Conservation (phyloP, 2,888 invertebrate species). For the Drosophila siamana region DNA sequence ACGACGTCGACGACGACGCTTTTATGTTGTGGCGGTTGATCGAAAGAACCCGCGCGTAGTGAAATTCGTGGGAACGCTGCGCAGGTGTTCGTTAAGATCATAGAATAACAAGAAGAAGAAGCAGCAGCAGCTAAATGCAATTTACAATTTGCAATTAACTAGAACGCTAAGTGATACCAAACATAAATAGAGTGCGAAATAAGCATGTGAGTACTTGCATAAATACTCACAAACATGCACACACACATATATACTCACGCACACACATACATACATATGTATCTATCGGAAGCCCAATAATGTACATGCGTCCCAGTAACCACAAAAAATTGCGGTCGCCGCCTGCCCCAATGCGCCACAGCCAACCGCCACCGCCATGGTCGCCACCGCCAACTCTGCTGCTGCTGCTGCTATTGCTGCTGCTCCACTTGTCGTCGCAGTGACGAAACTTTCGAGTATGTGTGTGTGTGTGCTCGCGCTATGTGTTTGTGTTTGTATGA, state of each 20-base stretch:
- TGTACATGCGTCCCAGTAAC: constrained; percentile 73
- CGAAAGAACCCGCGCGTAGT: constrained; percentile 59
- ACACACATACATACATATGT: constrained; percentile 1
- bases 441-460: constrained; percentile 70
- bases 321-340: constrained; percentile 74
- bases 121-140: constrained; percentile 21
- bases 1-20: constrained; percentile 30
- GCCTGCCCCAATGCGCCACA: constrained; percentile 65
- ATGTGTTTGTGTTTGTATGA: constrained; percentile 55
- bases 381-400: constrained; percentile 52
- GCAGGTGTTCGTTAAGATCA: constrained; percentile 51
- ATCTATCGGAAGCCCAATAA: constrained; percentile 62
- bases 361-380: constrained; percentile 35
- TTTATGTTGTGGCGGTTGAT: constrained; percentile 39
- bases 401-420: constrained; percentile 60
- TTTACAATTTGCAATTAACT: constrained; percentile 50
- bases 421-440: constrained; percentile 81
- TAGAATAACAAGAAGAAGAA: constrained; percentile 1
- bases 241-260: not conserved
- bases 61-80: constrained; percentile 54
- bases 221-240: not conserved
- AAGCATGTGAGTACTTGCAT: constrained; percentile 53
- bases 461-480: constrained; percentile 25
- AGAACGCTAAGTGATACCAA: constrained; percentile 59
- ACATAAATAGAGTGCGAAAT: constrained; percentile 59